These are phyloP conservation scores for Etia nguti DNA, from an alignment of 2,113 vertebrate genomes.

Conservation along the genomic window DNA sequence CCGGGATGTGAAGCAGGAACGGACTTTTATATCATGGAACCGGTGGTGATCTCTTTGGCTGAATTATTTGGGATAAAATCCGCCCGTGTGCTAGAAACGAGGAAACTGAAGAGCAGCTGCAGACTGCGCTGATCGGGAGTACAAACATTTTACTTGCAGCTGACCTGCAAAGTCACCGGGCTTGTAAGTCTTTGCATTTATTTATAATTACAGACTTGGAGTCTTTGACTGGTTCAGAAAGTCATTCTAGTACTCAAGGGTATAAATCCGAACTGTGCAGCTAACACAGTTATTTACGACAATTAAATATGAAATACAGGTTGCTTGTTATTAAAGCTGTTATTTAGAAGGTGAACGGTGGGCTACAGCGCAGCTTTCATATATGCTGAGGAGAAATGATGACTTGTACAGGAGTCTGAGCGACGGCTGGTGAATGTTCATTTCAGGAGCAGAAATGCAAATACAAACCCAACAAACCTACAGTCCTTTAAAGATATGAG, in stretches of 20 bases:
- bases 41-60: background rate
- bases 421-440: background rate
- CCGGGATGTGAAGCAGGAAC: background rate
- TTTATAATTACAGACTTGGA: constrained; percentile 16
- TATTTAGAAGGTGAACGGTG: constrained; percentile 25
- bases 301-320: constrained; percentile 39
- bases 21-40: background rate
- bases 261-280: constrained; percentile 23
- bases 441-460: background rate
- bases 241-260: background rate
- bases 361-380: background rate
- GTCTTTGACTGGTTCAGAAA: constrained; percentile 5
- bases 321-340: constrained; percentile 7
- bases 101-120: background rate
- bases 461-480: background rate
- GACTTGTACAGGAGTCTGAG: background rate
- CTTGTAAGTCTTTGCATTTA: constrained; percentile 29
- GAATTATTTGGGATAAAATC: background rate
- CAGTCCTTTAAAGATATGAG: background rate
- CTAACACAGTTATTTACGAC: constrained; percentile 44
- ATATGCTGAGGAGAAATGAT: constrained; percentile 2
- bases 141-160: constrained; percentile 14
- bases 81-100: background rate
- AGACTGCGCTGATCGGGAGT: background rate
- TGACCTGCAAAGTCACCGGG: constrained; percentile 38